These are phyloP conservation scores for Poecile montanus DNA, from an alignment of 2,797 vertebrate species.

Conservation along the genomic window DNA sequence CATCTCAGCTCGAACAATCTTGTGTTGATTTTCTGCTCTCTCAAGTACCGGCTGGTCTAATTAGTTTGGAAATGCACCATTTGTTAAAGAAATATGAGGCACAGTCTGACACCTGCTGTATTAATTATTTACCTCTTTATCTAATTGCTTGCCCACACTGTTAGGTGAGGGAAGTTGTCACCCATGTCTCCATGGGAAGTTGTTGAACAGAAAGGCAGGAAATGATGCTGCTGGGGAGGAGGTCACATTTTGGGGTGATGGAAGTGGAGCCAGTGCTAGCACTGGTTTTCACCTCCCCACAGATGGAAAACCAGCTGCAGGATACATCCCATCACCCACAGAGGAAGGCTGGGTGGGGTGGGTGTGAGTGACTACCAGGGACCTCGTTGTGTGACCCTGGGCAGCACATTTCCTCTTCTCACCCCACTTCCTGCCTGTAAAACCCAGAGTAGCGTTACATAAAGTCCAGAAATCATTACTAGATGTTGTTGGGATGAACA, in stretches of 20 bases:
- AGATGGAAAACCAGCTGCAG: not conserved
- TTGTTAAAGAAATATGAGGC: slow-evolving; percentile 1
- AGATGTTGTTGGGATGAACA: not conserved
- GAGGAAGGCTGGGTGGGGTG: not conserved
- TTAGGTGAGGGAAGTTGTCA: not conserved
- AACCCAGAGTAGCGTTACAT: not conserved
- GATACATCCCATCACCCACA: not conserved
- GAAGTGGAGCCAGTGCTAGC: not conserved
- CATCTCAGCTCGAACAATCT: not conserved
- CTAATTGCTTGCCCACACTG: slow-evolving; percentile 17
- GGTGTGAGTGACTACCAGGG: not conserved
- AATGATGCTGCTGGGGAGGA: not conserved
- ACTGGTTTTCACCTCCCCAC: not conserved
- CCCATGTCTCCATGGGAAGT: fast-evolving
- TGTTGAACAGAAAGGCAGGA: not conserved
- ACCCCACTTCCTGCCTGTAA: not conserved
- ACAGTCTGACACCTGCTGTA: slow-evolving; percentile 34
- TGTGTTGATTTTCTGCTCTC: not conserved
- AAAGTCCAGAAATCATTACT: not conserved
- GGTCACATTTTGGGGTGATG: not conserved
- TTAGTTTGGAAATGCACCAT: slow-evolving; percentile 16
- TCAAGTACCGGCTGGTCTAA: slow-evolving; percentile 1
- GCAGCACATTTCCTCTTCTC: not conserved
- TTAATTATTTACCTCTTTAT: slow-evolving; percentile 43
- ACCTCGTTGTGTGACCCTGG: not conserved